Conservation (phyloP, 2,888 invertebrate genomes). For the Elmis aenea region DNA sequence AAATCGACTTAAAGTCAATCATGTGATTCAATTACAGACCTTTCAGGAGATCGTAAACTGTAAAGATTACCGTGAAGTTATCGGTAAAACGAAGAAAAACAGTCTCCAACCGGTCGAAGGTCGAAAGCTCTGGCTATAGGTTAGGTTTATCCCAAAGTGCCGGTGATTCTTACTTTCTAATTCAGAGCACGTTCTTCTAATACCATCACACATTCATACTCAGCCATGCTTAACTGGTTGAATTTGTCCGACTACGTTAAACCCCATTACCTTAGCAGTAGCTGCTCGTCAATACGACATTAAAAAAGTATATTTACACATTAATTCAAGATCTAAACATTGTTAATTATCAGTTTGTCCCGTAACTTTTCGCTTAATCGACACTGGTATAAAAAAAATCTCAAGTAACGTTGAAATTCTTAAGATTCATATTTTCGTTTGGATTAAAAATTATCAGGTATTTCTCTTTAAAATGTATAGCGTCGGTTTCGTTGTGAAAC, state of each 20-base stretch:
- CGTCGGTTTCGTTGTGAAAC: constrained; percentile 10
- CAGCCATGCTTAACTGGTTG: constrained; percentile 39
- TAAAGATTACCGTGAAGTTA: constrained; percentile 11
- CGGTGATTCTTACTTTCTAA: constrained; percentile 45
- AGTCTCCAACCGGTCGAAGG: constrained; percentile 18
- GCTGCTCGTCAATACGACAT: constrained; percentile 16
- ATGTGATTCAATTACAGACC: too few relatives aligned
- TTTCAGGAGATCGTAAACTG: too few relatives aligned
- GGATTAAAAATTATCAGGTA: too few relatives aligned
- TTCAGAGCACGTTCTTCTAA: constrained; percentile 45
- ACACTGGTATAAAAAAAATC: too few relatives aligned
- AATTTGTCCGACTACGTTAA: constrained; percentile 35
- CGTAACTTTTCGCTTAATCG: too few relatives aligned
- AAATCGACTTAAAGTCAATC: too few relatives aligned
- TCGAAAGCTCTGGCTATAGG: constrained; percentile 23
- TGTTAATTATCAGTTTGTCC: too few relatives aligned
- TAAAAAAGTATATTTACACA: too few relatives aligned
- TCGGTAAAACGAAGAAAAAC: constrained; percentile 10
- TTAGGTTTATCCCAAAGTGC: constrained; percentile 35
- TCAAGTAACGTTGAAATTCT: too few relatives aligned
- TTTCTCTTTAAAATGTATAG: constrained; percentile 9
- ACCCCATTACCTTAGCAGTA: constrained; percentile 20
- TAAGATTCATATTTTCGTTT: too few relatives aligned
- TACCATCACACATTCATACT: constrained; percentile 45
- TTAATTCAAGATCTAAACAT: too few relatives aligned